phyloP scores from a whole-genome alignment of 1,140 invertebrate genomes.

The Lepidurus arcticus region DNA sequence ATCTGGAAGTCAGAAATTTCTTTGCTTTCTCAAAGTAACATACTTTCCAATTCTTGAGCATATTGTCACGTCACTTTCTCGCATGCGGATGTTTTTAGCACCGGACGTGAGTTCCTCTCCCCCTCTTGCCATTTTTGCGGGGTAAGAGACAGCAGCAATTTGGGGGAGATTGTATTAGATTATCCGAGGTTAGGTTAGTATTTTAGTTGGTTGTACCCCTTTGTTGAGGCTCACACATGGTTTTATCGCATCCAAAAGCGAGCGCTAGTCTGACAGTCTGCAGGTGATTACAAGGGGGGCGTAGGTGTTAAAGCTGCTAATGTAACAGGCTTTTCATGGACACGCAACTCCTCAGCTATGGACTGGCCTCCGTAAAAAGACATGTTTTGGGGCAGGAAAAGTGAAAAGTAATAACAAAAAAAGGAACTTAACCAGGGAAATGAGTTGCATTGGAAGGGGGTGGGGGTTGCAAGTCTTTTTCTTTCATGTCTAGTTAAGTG shows the following conservation, averaged over 20 bases:
- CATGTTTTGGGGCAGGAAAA: not conserved
- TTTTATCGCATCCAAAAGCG: conserved; percentile 11
- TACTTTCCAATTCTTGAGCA: too few species aligned
- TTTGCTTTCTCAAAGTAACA: too few species aligned
- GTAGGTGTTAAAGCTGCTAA: conserved; percentile 12
- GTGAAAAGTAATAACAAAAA: conserved; percentile 2
- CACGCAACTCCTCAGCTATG: conserved; percentile 7
- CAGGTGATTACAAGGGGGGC: conserved; percentile 13
- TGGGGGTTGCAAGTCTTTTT: not conserved
- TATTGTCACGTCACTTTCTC: too few species aligned
- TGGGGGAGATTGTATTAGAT: not conserved
- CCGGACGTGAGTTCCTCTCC: too few species aligned
- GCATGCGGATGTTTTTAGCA: too few species aligned
- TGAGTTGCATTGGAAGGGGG: not conserved
- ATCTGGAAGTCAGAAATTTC: too few species aligned
- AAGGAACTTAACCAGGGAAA: too few species aligned
- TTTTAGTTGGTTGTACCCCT: not conserved
- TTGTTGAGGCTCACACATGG: not conserved
- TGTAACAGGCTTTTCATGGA: conserved; percentile 14
- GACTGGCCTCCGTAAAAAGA: not conserved
- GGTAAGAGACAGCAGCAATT: not conserved
- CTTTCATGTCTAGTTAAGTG: not conserved
- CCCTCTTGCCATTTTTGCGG: not conserved
- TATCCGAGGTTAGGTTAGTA: conserved; percentile 1
- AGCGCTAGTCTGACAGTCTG: not conserved